Conservation (phyloP, 2,797 vertebrate species). For the Busarellus nigricollis region DNA sequence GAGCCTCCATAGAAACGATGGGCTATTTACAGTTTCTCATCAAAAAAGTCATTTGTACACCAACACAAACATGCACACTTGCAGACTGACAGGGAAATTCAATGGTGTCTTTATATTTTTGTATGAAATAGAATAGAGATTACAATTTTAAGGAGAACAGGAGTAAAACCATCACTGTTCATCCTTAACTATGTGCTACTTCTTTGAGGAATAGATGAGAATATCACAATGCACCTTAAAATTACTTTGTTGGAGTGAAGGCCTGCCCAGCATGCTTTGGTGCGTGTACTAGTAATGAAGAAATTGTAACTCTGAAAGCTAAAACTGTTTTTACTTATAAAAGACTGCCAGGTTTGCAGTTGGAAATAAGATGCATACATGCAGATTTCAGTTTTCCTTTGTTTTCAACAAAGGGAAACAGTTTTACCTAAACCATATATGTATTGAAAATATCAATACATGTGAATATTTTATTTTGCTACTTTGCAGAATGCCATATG, state of each 20-base stretch:
- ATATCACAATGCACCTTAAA: neutral
- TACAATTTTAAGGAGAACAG: neutral
- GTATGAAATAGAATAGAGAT: neutral
- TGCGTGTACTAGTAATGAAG: neutral
- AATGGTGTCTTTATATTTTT: neutral
- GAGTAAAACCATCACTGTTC: neutral
- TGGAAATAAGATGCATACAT: neutral
- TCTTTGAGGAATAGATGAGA: neutral
- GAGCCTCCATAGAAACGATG: neutral
- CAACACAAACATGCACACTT: neutral
- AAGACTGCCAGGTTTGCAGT: neutral
- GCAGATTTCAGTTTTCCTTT: neutral
- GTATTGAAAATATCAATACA: neutral
- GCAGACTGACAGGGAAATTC: neutral
- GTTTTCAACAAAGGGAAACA: neutral
- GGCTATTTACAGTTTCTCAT: conserved; percentile 17
- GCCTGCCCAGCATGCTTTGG: neutral
- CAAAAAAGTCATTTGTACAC: conserved; percentile 7
- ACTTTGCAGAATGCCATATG: neutral
- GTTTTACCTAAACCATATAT: neutral
- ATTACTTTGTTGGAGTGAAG: neutral
- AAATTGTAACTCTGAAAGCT: neutral
- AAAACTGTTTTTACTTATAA: neutral
- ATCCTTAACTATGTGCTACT: neutral
- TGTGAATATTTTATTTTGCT: neutral